Evolutionary conservation across 1,140 invertebrate genomes (phyloP), one percentile per base, ranked within the genome.

Genomic region (Leptinotarsa defecta): DNA sequence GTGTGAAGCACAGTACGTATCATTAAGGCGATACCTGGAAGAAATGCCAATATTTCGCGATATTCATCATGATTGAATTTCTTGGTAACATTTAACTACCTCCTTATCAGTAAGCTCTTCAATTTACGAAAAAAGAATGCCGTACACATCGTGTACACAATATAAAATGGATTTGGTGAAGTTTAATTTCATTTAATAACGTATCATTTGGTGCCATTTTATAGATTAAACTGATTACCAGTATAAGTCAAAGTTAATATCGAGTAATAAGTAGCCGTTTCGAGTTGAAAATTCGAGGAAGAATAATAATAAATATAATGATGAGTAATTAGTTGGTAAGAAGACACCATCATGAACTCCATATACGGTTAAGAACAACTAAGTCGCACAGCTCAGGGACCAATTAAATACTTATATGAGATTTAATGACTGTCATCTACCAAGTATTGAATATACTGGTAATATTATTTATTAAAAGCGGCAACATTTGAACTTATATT

Each of bases 181-280:
- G 52, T 57, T 57, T 57, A 57, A 57, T 57, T 57, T 19, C 52
- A 57, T 57, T 57, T 57, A 57, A 57, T 57, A 57, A 57, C 52
- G 52, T 57, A 57, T 57, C 52, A 57, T 57, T 57, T 57, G 15
- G 52, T 57, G 52, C 52, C 52, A 57, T 57, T 57, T 57, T 57
- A 13, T 57, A 57, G 52, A 57, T 57, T 57, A 57, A 57, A 57
- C n/a, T 57, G 52, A 57, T 57, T 57, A 57, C 52, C n/a, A 15
- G 52, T 57, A 57, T 57, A 19, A 15, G 15, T 57, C 15, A 57
- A 57, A 57, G 52, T 57, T 57, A 57, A 57, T 57, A 57, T 57
- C 52, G 52, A 57, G 52, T 57, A 57, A 57, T 57, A 57, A 57
- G 52, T 57, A 57, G 52, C 52, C 52, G n/a, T 57, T 57, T 57